Conservation (phyloP, 1,140 invertebrate species). For the Diachasma alloeum region DNA sequence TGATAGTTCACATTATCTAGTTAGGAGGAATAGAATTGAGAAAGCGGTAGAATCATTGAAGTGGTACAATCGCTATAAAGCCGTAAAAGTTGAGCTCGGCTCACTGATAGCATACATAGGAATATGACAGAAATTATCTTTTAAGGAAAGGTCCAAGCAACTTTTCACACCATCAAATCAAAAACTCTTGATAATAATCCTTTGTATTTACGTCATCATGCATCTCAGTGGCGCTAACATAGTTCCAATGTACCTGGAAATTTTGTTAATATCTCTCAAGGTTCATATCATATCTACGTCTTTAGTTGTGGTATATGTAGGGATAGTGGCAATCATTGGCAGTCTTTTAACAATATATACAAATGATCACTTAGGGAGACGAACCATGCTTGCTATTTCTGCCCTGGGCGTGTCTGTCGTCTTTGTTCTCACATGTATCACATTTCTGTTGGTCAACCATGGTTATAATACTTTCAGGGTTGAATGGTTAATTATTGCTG, state of each 20-base stretch:
- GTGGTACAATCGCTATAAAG: constrained; percentile 46
- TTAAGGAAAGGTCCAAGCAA: constrained; percentile 17
- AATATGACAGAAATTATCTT: constrained; percentile 18
- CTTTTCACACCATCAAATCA: constrained; percentile 63
- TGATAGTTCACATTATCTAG: constrained; percentile 76
- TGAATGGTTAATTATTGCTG: constrained; percentile 21
- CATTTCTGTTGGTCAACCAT: constrained; percentile 31
- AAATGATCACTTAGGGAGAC: constrained; percentile 76
- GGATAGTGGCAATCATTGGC: constrained; percentile 70
- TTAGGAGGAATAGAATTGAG: constrained; percentile 68
- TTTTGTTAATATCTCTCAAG: constrained; percentile 72
- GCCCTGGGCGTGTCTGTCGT: constrained; percentile 62
- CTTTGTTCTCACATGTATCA: constrained; percentile 46
- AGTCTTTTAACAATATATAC: constrained; percentile 69
- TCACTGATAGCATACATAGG: constrained; percentile 40
- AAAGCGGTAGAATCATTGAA: constrained; percentile 59
- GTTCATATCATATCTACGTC: constrained; percentile 58
- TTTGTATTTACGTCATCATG: too few relatives aligned
- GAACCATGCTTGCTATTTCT: constrained; percentile 71
- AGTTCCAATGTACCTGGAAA: constrained; percentile 75
- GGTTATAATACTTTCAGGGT: background rate
- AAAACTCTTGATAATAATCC: constrained; percentile 78
- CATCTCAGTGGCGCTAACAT: constrained; percentile 70
- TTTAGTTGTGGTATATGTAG: constrained; percentile 71
- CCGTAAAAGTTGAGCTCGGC: constrained; percentile 39